Evolutionary conservation across 2,113 vertebrate genomes (phyloP), one percentile per base, ranked within the genome.

Genomic region (Istiophorus platypterus): DNA sequence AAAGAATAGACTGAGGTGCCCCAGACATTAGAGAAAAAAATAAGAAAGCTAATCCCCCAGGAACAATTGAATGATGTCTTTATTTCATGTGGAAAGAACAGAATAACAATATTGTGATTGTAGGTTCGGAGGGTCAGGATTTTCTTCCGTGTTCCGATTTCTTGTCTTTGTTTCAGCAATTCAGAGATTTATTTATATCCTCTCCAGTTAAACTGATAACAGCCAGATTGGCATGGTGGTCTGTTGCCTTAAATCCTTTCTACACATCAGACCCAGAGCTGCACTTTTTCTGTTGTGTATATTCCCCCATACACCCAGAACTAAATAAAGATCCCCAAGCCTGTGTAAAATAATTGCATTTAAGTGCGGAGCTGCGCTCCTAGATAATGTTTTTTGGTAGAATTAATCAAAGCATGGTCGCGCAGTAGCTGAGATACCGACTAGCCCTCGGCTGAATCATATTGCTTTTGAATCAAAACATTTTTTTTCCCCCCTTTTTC

Each of bases 391-490:
- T 72, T 73, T 63, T 86, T 76, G 4, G 80, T 84, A 10, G 42
- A 79, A 49, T 64, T 51, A 76, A 73, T 81, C 20, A 61, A 85
- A 65, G 47, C 24, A 66, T 0, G 18, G n/a, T 10, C 6, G 9
- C 41, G 47, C 37, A 2, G 41, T 47, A 76, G 47, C 45, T 2
- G 8, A 56, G 54, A 45, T 20, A 45, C 18, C 10, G 42, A 12
- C 9, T 47, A 45, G 39, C 22, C 62, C 58, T 78, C 1, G 5
- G 37, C 24, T 0, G 2, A 76, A 75, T 85, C 0, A 0, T 22
- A 69, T 82, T 80, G 17, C 66, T 42, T 64, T 62, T 93, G 81
- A 89, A 92, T 91, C 76, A 49, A 87, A 88, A 76, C 22, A 17
- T 81, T 72, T 77, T 68, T 52, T 5, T 42, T 13, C 12, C 39